Base-by-base conservation (phyloP, 2,888 invertebrate species). In the Oxyteleia sp. region DNA sequence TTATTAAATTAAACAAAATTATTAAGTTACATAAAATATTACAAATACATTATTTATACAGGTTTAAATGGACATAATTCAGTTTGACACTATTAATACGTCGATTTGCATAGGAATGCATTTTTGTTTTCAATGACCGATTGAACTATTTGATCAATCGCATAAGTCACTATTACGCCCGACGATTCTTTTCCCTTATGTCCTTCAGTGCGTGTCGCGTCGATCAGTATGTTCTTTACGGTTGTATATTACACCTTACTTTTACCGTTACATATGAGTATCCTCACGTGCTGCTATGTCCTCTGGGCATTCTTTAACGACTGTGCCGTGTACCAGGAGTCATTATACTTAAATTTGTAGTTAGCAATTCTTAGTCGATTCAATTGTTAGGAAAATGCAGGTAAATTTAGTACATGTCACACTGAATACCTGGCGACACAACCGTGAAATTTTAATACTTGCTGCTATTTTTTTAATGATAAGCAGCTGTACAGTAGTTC, bases 181-280 rank as follows among this genome's bases (percentile, higher is more conserved):
- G 13, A 23, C 20, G 20, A 57, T 45, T 69, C 20, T 45, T 69
- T 55, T 35, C 43, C 32, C 29, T 45, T 35, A 23, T 16, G 68
- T 20, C 38, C 57, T 53, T 68, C 43, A 18, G 11, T 45, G n/a
- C 29, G 43, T 68, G 38, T 64, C 45, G 45, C 69, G 29, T 43
- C 18, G 18, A 68, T 68, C 68, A 68, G 57, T 13, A 57, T 51
- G 53, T 68, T 29, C 15, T 45, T 57, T 47, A 45, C 69, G 55
- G 57, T 23, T 69, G 69, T 69, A 69, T 57, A 69, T 69, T 57
- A 57, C 69, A 69, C 13, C 45, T 38, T 55, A 53, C 43, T 43
- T 68, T 23, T 68, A 68, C 68, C 68, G 68, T 66, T 66, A 53
- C 53, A 23, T 49, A 15, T 41, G 53, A 66, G 66, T 23, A 51